Percentiles rank a stretch among this genome's conserved stretches.
phyloP scores from a whole-genome alignment of 2,797 vertebrate species.

The Myioborus miniatus region DNA sequence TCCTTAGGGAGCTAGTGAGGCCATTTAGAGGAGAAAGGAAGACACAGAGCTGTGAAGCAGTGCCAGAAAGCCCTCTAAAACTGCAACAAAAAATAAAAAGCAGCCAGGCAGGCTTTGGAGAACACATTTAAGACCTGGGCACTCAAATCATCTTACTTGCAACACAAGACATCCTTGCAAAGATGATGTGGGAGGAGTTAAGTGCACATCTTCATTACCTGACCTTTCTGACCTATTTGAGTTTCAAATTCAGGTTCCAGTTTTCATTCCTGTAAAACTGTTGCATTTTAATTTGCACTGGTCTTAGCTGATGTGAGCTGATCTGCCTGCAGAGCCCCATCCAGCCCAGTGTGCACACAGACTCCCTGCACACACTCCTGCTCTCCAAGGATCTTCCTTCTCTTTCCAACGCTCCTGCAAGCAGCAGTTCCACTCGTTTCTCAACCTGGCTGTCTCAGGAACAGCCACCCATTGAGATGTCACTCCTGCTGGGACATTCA shows the following conservation, averaged over 20 bases:
- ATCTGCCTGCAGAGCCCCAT: background rate
- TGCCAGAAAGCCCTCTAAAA: background rate
- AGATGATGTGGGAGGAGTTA: background rate
- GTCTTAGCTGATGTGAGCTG: background rate
- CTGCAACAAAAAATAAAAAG: background rate
- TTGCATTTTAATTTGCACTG: background rate
- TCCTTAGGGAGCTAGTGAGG: background rate
- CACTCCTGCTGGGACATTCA: background rate
- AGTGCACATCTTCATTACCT: background rate
- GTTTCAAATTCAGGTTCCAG: background rate
- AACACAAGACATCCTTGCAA: background rate
- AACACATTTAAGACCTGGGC: background rate
- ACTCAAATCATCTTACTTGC: background rate
- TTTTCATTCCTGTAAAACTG: background rate
- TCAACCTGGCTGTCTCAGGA: background rate
- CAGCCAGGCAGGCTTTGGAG: background rate
- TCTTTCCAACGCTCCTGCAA: background rate
- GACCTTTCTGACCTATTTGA: background rate
- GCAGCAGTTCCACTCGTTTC: background rate
- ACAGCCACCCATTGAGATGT: rapidly evolving
- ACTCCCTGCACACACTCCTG: background rate
- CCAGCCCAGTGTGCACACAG: background rate
- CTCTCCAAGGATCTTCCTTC: background rate
- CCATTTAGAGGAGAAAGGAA: background rate
- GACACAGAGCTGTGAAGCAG: background rate